Evolutionary conservation across 1,140 invertebrate genomes (phyloP), one percentile per base, ranked within the genome.

Genomic region (Drosophila paulistorum): DNA sequence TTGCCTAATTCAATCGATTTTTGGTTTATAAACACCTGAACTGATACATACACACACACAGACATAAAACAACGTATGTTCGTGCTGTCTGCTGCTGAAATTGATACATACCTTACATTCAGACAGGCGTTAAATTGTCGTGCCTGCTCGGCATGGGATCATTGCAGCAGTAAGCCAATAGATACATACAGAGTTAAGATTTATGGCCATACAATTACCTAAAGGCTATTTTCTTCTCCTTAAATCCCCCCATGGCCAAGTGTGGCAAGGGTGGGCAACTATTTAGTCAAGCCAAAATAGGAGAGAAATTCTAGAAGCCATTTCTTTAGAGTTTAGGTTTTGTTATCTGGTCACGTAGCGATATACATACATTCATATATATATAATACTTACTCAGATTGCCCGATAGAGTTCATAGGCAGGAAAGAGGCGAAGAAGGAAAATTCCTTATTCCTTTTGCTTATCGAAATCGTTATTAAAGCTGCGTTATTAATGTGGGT

Each of bases 301-400:
- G 30, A 39, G 54, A 61, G 13, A 39, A 30, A 1, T 45, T 42
- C 55, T 54, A 23, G 7, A 30, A 39, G 35, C 10, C 30, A 30
- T 30, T 30, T 30, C 7, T 4, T 35, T 51, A 63, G 9, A 59
- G 58, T 67, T 48, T 68, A 45, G 72, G 30, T 65, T 70, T 65
- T n/a, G 74, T 87, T 87, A 86, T 87, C 83, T 87, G 68, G 79
- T 82, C 83, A 86, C 83, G 83, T 87, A 87, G 62, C 69, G 39
- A 58, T 48, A 57, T 14, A 37, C 20, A 74, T 58, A 35, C 9
- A 59, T n/a, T n/a, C n/a, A n/a, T n/a, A n/a, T 9, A 35, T 39
- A 35, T 20, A 37, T 37, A 59, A 59, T 35, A 14, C 57, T 59
- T 39, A 59, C 33, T 33, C 35, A 39, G 33, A 59, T 59, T 59